Evolutionary conservation across 2,797 vertebrate species (phyloP).

Genomic region (Enteromius thamalakanensis): DNA sequence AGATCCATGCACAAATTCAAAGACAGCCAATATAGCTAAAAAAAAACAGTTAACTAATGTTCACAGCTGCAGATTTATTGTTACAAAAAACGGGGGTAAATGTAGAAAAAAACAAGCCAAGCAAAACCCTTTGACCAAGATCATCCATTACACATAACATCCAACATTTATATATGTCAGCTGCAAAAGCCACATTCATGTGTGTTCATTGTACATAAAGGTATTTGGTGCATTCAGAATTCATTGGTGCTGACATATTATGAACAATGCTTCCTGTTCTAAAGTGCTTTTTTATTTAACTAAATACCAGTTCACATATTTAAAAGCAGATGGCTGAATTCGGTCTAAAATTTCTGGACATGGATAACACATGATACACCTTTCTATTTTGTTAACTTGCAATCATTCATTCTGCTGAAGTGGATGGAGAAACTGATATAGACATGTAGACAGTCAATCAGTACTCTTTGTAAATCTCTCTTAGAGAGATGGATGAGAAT

Average conservation of each 20-base stretch:
- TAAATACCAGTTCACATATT: neutral
- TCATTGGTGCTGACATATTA: neutral
- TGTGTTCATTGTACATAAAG: constrained; percentile 4
- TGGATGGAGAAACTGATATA: constrained; percentile 49
- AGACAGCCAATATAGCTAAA: constrained; percentile 17
- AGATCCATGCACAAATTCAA: constrained; percentile 4
- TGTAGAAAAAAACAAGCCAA: constrained; percentile 19
- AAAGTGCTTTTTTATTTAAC: constrained; percentile 21
- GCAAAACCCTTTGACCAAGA: constrained; percentile 44
- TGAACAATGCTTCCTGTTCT: neutral
- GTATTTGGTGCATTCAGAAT: neutral
- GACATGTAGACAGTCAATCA: constrained; percentile 52
- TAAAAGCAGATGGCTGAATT: constrained; percentile 6
- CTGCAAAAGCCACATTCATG: constrained; percentile 38
- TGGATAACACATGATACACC: neutral
- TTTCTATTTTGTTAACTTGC: neutral
- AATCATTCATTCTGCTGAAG: constrained; percentile 7
- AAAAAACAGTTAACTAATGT: constrained; percentile 23
- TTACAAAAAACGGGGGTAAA: neutral
- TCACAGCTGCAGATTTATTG: constrained; percentile 30
- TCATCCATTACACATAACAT: constrained; percentile 48
- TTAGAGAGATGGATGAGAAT: constrained; percentile 35
- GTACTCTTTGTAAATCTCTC: constrained; percentile 39
- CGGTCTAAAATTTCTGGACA: neutral
- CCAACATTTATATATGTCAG: constrained; percentile 38